Evolutionary conservation across 2,113 vertebrate species (phyloP), one percentile per base, ranked within the genome.

Genomic region (Mesoclemmys tuberculata): DNA sequence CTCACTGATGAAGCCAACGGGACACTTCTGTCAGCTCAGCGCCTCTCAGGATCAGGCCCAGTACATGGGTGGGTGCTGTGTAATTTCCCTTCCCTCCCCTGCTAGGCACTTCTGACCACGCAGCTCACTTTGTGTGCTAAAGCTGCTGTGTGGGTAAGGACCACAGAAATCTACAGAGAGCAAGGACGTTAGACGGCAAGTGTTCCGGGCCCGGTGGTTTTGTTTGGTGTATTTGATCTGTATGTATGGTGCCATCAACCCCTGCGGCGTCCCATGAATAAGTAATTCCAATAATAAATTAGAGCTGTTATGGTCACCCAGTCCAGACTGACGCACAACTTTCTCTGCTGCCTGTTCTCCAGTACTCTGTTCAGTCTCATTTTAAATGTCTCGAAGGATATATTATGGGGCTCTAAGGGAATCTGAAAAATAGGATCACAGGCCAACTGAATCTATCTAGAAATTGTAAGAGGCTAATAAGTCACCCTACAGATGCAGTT

Each of bases 371-470:
- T 93, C 27, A 0, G 4, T 90, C 88, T 94, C 48, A 71, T 94
- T 90, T 92, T 84, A 82, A 88, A 78, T 82, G 51, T 91, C 87
- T 90, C 46, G 27, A 74, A 83, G 87, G 79, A 91, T 96, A 90
- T 88, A 96, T 96, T 91, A 74, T 29, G 2, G 81, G 44, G 87
- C 95, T 96, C 87, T 10, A 21, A 97, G 95, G 87, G 96, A 93
- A 96, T 91, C 95, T 95, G 89, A 89, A 95, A 87, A 95, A 95
- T 75, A 93, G 92, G 94, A 95, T 95, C 90, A 94, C 93, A 91
- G 87, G 93, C 90, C 95, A 95, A 95, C 93, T 94, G 95, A 96
- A 90, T 97, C 95, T 83, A 61, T 96, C 81, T 54, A 78, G 82
- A 90, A 78, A 90, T 68, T 56, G 26, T 0, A 0, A 58, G 81